These are phyloP conservation scores for Diabrotica balteata DNA, from an alignment of 2,888 invertebrate genomes.

Conservation along the genomic window DNA sequence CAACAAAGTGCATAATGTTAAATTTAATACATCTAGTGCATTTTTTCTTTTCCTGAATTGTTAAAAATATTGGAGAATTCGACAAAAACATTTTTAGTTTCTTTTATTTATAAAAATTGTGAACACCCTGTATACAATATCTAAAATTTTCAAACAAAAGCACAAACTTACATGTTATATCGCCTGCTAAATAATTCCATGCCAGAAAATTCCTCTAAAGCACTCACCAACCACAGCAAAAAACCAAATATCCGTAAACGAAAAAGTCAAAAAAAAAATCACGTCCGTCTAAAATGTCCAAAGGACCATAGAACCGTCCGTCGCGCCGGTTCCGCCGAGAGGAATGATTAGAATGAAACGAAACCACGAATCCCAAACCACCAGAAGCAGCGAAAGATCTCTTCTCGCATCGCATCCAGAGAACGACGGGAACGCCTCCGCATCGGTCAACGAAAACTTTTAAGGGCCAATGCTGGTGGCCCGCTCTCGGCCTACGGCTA, in stretches of 20 bases:
- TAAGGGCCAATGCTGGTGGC: slow-evolving; percentile 18
- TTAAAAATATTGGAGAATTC: no score
- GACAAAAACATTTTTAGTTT: no score
- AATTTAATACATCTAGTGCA: no score
- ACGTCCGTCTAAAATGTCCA: slow-evolving; percentile 2
- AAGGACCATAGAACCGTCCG: slow-evolving; percentile 5
- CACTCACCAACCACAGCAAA: slow-evolving; percentile 16
- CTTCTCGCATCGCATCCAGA: slow-evolving; percentile 21
- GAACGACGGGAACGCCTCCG: slow-evolving; percentile 26
- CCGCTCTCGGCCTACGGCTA: not conserved
- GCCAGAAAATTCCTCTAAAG: slow-evolving; percentile 17
- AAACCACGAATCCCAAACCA: slow-evolving; percentile 23
- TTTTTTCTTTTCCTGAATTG: no score
- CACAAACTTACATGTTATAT: slow-evolving; percentile 27
- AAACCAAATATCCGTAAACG: slow-evolving; percentile 8
- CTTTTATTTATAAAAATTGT: no score
- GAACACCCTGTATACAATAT: no score
- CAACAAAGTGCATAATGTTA: no score
- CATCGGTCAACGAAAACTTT: slow-evolving; percentile 19
- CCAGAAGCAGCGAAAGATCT: slow-evolving; percentile 26
- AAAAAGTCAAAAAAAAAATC: slow-evolving; percentile 8
- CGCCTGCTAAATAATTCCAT: slow-evolving; percentile 32
- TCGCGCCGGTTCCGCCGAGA: slow-evolving; percentile 17
- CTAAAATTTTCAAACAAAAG: no score
- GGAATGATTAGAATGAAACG: slow-evolving; percentile 30